Conservation (phyloP, 2,797 vertebrate species). For the Orientallactaga sibirica region DNA sequence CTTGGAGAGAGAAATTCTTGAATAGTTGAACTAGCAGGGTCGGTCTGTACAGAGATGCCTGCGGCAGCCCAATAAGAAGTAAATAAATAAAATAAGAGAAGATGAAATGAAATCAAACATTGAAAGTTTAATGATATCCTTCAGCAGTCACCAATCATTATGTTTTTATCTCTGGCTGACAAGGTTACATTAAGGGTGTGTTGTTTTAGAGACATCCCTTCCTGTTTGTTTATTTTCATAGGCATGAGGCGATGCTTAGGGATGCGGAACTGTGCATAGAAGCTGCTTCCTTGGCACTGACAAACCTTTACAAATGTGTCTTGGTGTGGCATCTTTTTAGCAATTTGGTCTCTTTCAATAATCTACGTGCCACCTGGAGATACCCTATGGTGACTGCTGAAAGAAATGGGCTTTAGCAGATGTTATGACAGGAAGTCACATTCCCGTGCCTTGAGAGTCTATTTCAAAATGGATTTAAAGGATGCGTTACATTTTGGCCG, state of each 20-base stretch:
- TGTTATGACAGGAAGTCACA: slow-evolving; percentile 41
- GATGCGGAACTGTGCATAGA: slow-evolving; percentile 64
- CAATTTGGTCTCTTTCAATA: slow-evolving; percentile 73
- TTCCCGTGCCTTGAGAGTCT: slow-evolving; percentile 63
- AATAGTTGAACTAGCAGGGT: slow-evolving; percentile 92
- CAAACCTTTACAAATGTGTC: slow-evolving; percentile 80
- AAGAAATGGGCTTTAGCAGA: slow-evolving; percentile 78
- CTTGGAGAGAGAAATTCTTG: slow-evolving; percentile 94
- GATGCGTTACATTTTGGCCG: slow-evolving; percentile 43
- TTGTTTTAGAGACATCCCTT: slow-evolving; percentile 79
- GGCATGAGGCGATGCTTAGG: slow-evolving; percentile 82
- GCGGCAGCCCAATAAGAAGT: slow-evolving; percentile 85
- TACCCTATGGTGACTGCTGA: slow-evolving; percentile 75
- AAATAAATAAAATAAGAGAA: slow-evolving; percentile 61
- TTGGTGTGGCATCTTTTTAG: slow-evolving; percentile 78
- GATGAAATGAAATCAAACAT: slow-evolving; percentile 86
- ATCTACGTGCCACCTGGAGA: slow-evolving; percentile 75
- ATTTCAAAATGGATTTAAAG: slow-evolving; percentile 74
- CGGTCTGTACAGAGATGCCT: slow-evolving; percentile 85
- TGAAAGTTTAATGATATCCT: slow-evolving; percentile 85
- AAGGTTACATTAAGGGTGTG: slow-evolving; percentile 87
- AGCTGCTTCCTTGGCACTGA: slow-evolving; percentile 77
- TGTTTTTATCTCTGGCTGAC: slow-evolving; percentile 87
- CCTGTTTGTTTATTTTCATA: slow-evolving; percentile 72
- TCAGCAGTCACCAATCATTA: slow-evolving; percentile 91